Conservation (phyloP, 2,797 vertebrate species). For the Chaetophractus vellerosus region DNA sequence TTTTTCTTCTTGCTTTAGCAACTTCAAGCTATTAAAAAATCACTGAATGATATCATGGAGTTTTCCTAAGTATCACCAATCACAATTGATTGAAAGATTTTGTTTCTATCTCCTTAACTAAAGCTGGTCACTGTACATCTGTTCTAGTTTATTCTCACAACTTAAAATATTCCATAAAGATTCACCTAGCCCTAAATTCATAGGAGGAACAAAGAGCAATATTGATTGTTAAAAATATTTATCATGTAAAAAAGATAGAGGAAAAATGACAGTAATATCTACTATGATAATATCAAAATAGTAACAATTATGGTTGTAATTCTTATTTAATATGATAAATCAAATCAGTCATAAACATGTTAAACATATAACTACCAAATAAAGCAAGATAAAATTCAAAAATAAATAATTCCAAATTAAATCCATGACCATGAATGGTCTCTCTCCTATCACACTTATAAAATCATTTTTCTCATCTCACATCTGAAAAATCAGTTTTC, state of each 20-base stretch:
- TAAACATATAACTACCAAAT: neutral
- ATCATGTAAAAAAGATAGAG: neutral
- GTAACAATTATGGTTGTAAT: neutral
- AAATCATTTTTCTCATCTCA: neutral
- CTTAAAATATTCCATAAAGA: neutral
- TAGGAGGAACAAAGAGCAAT: neutral
- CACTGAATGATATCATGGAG: neutral
- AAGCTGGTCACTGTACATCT: neutral
- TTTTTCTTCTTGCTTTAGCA: neutral
- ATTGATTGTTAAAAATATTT: neutral
- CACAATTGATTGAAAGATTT: neutral
- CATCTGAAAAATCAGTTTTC: neutral
- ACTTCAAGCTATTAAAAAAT: neutral
- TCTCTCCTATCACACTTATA: neutral
- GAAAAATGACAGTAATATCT: neutral
- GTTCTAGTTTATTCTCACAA: neutral
- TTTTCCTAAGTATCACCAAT: conserved; percentile 18
- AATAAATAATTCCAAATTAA: neutral
- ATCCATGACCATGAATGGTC: neutral
- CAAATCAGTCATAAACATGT: neutral
- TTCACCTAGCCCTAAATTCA: neutral
- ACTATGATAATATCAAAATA: neutral
- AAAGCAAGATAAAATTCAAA: neutral
- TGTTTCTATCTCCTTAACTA: neutral
- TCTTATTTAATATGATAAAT: neutral